Percentiles rank a stretch among this genome's conserved stretches.
These are phyloP conservation scores for Choreutis nemorana DNA, from an alignment of 2,888 invertebrate species.

Conservation along the genomic window DNA sequence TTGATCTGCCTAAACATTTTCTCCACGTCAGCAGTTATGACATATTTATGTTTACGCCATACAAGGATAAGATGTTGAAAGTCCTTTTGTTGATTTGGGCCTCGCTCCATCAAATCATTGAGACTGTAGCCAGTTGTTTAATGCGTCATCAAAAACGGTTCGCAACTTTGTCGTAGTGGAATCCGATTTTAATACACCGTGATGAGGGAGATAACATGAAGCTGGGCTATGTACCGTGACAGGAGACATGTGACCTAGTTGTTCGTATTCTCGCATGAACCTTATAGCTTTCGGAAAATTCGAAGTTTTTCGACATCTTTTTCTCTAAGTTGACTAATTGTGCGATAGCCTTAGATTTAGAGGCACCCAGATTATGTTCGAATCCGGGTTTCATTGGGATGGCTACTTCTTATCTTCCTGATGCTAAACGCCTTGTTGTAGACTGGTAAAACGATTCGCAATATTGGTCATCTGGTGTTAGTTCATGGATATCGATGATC, in stretches of 20 bases:
- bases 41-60: conserved; percentile 5
- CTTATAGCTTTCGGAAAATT: not conserved
- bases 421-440: no score
- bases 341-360: conserved; percentile 3
- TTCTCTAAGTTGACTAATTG: conserved; percentile 3
- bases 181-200: conserved; percentile 2
- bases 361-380: not conserved
- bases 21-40: conserved; percentile 5
- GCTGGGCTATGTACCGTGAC: not conserved
- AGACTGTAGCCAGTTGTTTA: conserved; percentile 1
- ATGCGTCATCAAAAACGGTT: conserved; percentile 3
- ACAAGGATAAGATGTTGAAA: conserved; percentile 3
- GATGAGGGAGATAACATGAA: conserved; percentile 4
- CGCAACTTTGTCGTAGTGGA: conserved; percentile 6
- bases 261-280: conserved; percentile 5
- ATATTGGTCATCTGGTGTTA: no score
- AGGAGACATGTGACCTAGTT: conserved; percentile 5
- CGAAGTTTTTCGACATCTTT: not conserved
- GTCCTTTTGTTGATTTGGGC: conserved; percentile 6
- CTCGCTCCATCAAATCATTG: conserved; percentile 5
- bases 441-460: not conserved
- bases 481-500: no score
- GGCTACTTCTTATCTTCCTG: no score
- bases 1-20: conserved; percentile 8
- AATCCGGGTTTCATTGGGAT: no score